Base-by-base conservation (phyloP, 2,888 invertebrate genomes). In the Actias luna region DNA sequence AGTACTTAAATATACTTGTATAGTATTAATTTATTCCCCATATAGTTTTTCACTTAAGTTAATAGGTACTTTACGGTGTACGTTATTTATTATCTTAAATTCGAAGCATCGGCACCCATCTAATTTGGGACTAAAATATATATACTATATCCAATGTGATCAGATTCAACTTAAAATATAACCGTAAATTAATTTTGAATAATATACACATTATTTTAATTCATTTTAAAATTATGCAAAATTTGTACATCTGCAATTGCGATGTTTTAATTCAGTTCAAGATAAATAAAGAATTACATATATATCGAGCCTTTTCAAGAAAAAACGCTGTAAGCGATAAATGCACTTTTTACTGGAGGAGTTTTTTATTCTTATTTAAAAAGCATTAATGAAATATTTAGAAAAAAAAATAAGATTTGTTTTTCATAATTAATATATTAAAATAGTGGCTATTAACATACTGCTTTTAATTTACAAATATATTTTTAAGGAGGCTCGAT, bases 11-110 rank as follows among this genome's bases (percentile, higher is more conserved):
- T 50, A 50, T n/a, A 25, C 25, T 4, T 12, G 12, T 50, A 50
- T 50, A 22, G 2, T 46, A 46, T 10, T 50, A 50, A 50, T 50
- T 12, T 50, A 50, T 50, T 50, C 46, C 46, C 46, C 46, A 50
- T 50, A 50, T 50, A 50, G 46, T 50, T 22, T 50, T 50, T 50
- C 0, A 5, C 55, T 55, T 55, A 55, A 25, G 0, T 29, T 55
- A 27, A 55, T 55, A 55, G 55, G 55, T 55, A 55, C 55, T 29
- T n/a, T 52, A 29, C 5, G 29, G 55, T 29, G 29, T 55, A 55
- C 27, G 25, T 55, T 27, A n/a, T 14, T 55, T 29, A 55, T 5
- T 29, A 29, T 55, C 55, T 55, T 55, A 55, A 55, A 55, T 55
- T 55, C 55, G 55, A 27, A 55, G 55, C 29, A 55, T 55, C 55